Base-by-base conservation (phyloP, 2,888 invertebrate species). In the Amphipyra berbera region DNA sequence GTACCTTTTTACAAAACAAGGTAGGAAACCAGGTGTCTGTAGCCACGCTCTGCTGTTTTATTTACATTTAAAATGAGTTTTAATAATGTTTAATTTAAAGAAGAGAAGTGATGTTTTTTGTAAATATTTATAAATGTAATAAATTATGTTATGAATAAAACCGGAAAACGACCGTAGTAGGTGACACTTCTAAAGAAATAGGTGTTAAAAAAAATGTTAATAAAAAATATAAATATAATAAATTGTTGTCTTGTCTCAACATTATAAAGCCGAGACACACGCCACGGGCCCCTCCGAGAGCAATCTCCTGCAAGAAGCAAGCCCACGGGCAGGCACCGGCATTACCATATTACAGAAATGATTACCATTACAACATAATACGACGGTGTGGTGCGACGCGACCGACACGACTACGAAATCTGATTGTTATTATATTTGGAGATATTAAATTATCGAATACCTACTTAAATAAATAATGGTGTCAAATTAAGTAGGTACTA, bases 311-410 rank as follows among this genome's bases (percentile, higher is more conserved):
- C 82, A 83, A 86, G 84, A 84, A 85, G 85, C 83, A 76, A 67
- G 80, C 85, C 84, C 81, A 82, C 80, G 81, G 79, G 78, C 81
- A 65, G 57, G 61, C 78, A 76, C 82, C 76, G 71, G 71, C 77
- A 89, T 90, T 89, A 90, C 85, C 88, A 90, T 90, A 88, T 88
- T 88, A 89, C 85, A 87, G 83, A 88, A 87, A 89, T 88, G 74
- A 89, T 89, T 86, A 88, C 84, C 81, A 89, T 88, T 88, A 87
- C 86, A 87, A 87, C 85, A 82, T 86, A 83, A 85, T 85, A 81
- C 79, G 71, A 73, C 68, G 72, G 58, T 68, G 79, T 54, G 57
- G 58, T 53, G 44, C 60, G 71, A 75, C 59, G 49, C 44, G 55
- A 59, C 49, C 55, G 44, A 70, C 55, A 56, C 53, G 58, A 73